Conservation (phyloP, 2,888 invertebrate species). For the Alloscopus bannaensis region DNA sequence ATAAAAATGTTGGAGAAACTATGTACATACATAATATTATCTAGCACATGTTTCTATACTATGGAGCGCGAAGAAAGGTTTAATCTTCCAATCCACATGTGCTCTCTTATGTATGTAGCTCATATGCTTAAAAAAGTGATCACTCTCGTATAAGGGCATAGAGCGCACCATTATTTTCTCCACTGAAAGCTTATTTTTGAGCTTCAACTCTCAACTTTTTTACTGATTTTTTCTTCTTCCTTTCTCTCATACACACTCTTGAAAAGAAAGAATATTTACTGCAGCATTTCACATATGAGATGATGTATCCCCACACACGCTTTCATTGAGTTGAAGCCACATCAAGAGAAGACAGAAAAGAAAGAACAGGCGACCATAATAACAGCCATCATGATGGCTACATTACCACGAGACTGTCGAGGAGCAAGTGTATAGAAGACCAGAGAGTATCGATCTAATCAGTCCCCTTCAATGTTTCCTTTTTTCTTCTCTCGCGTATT, state of each 20-base stretch:
- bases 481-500: background rate
- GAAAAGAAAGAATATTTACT: background rate
- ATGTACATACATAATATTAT: too few relatives aligned
- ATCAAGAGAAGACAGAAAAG: too few relatives aligned
- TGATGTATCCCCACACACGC: constrained; percentile 31
- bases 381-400: constrained; percentile 38
- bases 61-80: constrained; percentile 29
- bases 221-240: constrained; percentile 35
- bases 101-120: constrained; percentile 14
- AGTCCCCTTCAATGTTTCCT: constrained; percentile 10
- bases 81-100: background rate
- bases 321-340: constrained; percentile 33
- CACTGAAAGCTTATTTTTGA: background rate
- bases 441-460: constrained; percentile 71
- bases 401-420: constrained; percentile 11
- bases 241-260: background rate
- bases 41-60: too few relatives aligned
- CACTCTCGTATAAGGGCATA: too few relatives aligned
- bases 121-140: background rate
- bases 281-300: constrained; percentile 20
- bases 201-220: constrained; percentile 13
- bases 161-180: background rate
- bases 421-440: constrained; percentile 17
- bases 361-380: constrained; percentile 41
- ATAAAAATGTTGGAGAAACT: constrained; percentile 72